A percentile compares a stretch with the other conserved stretches of the same genome.
Evolutionary conservation across 2,113 vertebrate genomes (phyloP).

Genomic region (human): GRCh38 chr6:74748001-74748500

Average conservation of each 20-base stretch:
- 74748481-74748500: neutral
- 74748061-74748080: neutral
- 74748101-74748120: neutral
- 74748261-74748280: neutral
- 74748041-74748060: neutral
- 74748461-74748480: neutral
- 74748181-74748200: neutral
- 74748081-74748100: neutral
- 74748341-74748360: neutral
- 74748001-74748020: neutral
- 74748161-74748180: neutral
- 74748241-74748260: neutral
- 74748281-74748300: neutral
- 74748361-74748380: neutral
- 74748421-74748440: neutral
- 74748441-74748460: neutral
- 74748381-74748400: neutral
- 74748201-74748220: neutral
- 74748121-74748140: neutral
- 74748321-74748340: neutral
- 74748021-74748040: neutral
- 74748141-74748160: neutral
- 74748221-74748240: neutral
- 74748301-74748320: neutral
- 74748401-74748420: neutral